Conservation (phyloP, 2,113 vertebrate genomes). For the Carollia perspicillata region DNA sequence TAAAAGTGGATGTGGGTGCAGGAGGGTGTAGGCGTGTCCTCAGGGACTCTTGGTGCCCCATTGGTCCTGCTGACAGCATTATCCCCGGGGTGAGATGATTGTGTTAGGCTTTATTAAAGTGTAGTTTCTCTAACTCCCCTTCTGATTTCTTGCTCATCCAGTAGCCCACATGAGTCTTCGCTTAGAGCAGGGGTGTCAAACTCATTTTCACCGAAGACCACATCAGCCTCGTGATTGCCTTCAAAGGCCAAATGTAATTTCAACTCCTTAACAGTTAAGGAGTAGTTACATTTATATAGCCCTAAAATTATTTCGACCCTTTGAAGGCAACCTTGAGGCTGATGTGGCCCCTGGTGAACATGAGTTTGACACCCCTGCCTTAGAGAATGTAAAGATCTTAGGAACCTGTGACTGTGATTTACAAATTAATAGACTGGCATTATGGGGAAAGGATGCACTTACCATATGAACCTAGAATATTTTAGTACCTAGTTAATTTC, state of each 20-base stretch:
- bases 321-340: too few species aligned
- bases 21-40: background rate
- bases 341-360: too few species aligned
- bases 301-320: too few species aligned
- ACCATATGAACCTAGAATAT: background rate
- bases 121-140: background rate
- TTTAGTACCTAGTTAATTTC: conserved; percentile 6
- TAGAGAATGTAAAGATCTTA: background rate
- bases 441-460: background rate
- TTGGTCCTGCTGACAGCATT: background rate
- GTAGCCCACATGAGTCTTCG: background rate
- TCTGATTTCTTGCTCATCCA: background rate
- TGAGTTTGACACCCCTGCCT: too few species aligned
- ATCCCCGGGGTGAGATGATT: background rate
- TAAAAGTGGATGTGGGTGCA: background rate
- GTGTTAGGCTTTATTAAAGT: background rate
- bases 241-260: too few species aligned
- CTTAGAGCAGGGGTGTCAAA: background rate
- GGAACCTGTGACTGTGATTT: background rate
- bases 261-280: too few species aligned
- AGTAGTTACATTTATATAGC: too few species aligned
- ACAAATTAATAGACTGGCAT: background rate
- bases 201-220: too few species aligned
- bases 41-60: background rate
- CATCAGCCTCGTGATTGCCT: too few species aligned